These are phyloP conservation scores for Platanista minor DNA, from an alignment of 2,113 vertebrate species.

Conservation along the genomic window DNA sequence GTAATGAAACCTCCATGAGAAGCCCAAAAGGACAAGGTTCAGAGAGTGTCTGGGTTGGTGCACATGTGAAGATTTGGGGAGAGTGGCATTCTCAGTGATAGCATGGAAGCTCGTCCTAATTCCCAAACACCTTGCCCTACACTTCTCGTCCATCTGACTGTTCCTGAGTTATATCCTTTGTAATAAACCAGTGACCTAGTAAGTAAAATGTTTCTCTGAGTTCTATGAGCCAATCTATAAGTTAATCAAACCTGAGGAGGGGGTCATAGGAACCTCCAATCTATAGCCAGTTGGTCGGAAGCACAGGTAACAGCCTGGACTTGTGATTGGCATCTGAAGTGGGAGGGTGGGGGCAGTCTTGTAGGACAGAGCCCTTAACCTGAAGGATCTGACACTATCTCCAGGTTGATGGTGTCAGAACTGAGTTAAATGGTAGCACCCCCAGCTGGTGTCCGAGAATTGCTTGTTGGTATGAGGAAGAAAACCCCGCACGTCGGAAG, in stretches of 20 bases:
- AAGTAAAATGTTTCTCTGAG: not conserved
- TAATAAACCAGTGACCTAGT: not conserved
- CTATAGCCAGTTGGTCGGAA: not conserved
- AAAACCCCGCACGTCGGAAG: not conserved
- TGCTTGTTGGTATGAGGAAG: not conserved
- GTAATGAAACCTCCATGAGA: not conserved
- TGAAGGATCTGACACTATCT: not conserved
- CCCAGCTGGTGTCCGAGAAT: not conserved
- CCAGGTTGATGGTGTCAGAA: not conserved
- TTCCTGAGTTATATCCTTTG: not conserved
- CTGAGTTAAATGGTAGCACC: not conserved
- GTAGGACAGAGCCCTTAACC: not conserved
- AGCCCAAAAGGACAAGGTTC: not conserved
- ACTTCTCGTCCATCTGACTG: not conserved
- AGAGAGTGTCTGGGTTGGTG: not conserved
- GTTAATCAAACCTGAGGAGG: not conserved
- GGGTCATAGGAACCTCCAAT: not conserved
- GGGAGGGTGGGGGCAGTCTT: not conserved
- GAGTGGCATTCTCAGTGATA: not conserved
- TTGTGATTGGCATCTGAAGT: not conserved
- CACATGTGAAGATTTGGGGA: not conserved
- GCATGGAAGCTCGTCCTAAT: too few species aligned
- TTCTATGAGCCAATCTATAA: not conserved
- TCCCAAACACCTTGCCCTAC: not conserved
- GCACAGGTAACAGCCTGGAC: not conserved